Percentiles rank a stretch among this genome's conserved stretches.
Evolutionary conservation across 2,113 vertebrate species (phyloP).

Genomic region (Sinocyclocheilus anshuiensis): DNA sequence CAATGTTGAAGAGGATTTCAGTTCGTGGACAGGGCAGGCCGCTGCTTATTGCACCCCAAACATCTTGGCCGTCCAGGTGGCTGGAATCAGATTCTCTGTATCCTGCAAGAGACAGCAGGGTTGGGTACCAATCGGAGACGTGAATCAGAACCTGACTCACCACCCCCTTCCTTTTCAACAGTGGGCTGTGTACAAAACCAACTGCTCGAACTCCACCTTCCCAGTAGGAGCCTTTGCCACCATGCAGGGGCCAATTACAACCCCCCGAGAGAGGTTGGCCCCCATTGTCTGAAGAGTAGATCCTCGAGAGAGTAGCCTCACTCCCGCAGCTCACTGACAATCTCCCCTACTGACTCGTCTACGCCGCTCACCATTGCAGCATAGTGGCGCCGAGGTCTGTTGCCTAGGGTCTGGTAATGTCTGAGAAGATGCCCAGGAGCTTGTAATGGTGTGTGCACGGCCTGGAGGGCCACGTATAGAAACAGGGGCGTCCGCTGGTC

Average conservation of each 20-base stretch:
- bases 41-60: constrained; percentile 88
- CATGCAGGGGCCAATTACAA: constrained; percentile 92
- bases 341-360: constrained; percentile 84
- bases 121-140: constrained; percentile 94
- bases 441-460: constrained; percentile 86
- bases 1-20: constrained; percentile 95
- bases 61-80: constrained; percentile 83
- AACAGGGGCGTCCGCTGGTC: constrained; percentile 83
- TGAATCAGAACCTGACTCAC: constrained; percentile 87
- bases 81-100: constrained; percentile 73
- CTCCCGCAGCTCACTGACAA: constrained; percentile 81
- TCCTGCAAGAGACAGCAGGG: constrained; percentile 83
- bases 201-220: constrained; percentile 89
- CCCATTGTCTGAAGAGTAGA: constrained; percentile 93
- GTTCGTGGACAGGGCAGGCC: constrained; percentile 82
- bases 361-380: constrained; percentile 92
- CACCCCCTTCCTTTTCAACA: constrained; percentile 82
- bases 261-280: constrained; percentile 87
- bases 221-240: constrained; percentile 94
- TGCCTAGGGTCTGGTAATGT: constrained; percentile 80
- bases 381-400: constrained; percentile 81
- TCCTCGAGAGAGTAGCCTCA: constrained; percentile 77
- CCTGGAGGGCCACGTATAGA: constrained; percentile 90
- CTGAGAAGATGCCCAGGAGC: constrained; percentile 85
- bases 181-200: constrained; percentile 90